phyloP scores from a whole-genome alignment of 37 sponge, comb jelly and placozoan species.

The Spongilla lacustris region DNA sequence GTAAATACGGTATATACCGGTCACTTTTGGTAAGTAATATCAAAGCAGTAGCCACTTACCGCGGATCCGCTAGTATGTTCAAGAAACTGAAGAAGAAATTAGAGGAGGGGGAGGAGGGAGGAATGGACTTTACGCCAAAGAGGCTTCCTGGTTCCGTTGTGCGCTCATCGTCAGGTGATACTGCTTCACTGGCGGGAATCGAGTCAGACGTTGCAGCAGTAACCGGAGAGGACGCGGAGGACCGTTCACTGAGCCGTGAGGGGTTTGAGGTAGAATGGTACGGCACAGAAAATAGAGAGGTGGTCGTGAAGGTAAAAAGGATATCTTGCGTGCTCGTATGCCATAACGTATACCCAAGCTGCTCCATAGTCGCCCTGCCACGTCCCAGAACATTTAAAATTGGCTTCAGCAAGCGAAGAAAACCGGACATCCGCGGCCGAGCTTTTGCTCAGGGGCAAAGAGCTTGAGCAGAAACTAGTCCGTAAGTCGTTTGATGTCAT shows the following conservation, averaged over 20 bases:
- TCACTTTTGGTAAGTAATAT: too few relatives aligned
- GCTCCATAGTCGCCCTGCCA: too few relatives aligned
- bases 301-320: too few relatives aligned
- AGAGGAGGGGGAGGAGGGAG: constrained; percentile 55
- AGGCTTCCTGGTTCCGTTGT: constrained; percentile 49
- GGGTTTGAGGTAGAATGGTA: too few relatives aligned
- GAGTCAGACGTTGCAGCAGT: too few relatives aligned
- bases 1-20: too few relatives aligned
- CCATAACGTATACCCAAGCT: too few relatives aligned
- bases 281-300: too few relatives aligned
- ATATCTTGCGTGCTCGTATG: too few relatives aligned
- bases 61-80: constrained; percentile 20
- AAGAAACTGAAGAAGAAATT: constrained; percentile 64
- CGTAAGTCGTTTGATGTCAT: not conserved
- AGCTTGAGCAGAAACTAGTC: not conserved
- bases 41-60: not conserved
- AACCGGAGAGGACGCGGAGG: too few relatives aligned
- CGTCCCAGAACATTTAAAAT: not conserved
- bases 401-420: not conserved
- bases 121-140: constrained; percentile 33
- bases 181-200: too few relatives aligned
- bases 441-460: not conserved
- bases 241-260: too few relatives aligned
- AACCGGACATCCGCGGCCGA: not conserved
- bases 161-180: not conserved